Percentiles rank a stretch among this genome's conserved stretches.
Evolutionary conservation across 2,888 invertebrate genomes (phyloP).

Genomic region (Monoplex corrugatus): DNA sequence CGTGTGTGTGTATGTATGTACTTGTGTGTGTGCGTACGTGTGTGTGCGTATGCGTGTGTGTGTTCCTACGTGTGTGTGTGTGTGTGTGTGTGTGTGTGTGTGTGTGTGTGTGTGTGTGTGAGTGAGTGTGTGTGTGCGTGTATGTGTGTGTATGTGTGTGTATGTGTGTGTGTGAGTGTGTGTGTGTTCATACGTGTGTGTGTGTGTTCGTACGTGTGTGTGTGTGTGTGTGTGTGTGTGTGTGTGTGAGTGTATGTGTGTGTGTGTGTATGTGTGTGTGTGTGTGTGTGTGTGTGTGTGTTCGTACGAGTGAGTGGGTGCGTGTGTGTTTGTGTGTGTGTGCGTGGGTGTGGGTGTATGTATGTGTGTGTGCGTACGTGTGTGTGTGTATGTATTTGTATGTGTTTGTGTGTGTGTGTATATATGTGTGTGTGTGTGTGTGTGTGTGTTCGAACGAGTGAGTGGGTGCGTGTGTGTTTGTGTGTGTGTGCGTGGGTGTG

Average conservation of each 20-base stretch:
- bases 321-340: not conserved
- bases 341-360: not conserved
- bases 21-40: not conserved
- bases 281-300: not conserved
- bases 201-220: not conserved
- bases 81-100: not conserved
- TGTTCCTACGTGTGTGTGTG: not conserved
- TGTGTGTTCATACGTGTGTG: not conserved
- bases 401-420: not conserved
- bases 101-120: not conserved
- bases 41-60: not conserved
- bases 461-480: not conserved
- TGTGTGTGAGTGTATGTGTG: not conserved
- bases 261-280: not conserved
- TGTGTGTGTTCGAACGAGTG: not conserved
- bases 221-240: not conserved
- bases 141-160: not conserved
- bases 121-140: not conserved
- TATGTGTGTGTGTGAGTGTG: not conserved
- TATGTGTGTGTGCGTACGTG: too few species aligned
- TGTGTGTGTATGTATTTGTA: not conserved
- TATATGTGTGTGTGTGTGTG: not conserved
- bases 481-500: not conserved
- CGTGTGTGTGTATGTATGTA: not conserved
- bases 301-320: not conserved